Base-by-base conservation (phyloP, 2,113 vertebrate genomes). In the Pachyramphus minor region DNA sequence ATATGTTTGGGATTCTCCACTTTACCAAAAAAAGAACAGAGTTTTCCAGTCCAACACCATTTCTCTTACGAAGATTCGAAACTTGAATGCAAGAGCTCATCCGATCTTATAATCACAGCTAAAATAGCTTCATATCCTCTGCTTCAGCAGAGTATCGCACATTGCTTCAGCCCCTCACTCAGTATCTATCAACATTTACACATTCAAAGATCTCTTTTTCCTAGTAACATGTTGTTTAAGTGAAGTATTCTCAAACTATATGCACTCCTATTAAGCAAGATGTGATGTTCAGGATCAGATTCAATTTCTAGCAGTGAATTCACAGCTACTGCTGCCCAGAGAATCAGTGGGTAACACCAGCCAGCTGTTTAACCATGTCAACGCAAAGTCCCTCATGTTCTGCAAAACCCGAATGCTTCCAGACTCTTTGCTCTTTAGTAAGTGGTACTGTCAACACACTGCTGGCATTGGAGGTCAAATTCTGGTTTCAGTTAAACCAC, bases 281-380 rank as follows among this genome's bases (percentile, higher is more conserved):
- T 0, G 0, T 25, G 35, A 64, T 85, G 81, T 52, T 49, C 53
- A 83, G 73, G 68, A 52, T 81, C 81, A 93, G 67, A 47, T 2
- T 92, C 72, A 49, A 79, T 93, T 93, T 94, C 66, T n/a, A 88
- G 87, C 52, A 41, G 49, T 11, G 66, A 89, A 63, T 81, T 68
- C 49, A 21, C 31, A 89, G 74, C 45, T 83, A 55, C 37, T 0
- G 2, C n/a, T 93, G 50, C 47, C 55, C 63, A 74, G 64, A 90
- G 84, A 78, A 74, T 47, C 27, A 14, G 42, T 31, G 67, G 66
- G 41, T 71, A 91, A 93, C 45, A 92, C 18, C 72, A 84, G 79
- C 25, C 95, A 90, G 56, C 85, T 96, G 79, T 81, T 91, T 44
- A 90, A 68, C 63, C 0, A 3, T 47, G 79, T 69, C 89, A 94